Conservation (phyloP, 2,797 vertebrate genomes). For the Chanos chanos region DNA sequence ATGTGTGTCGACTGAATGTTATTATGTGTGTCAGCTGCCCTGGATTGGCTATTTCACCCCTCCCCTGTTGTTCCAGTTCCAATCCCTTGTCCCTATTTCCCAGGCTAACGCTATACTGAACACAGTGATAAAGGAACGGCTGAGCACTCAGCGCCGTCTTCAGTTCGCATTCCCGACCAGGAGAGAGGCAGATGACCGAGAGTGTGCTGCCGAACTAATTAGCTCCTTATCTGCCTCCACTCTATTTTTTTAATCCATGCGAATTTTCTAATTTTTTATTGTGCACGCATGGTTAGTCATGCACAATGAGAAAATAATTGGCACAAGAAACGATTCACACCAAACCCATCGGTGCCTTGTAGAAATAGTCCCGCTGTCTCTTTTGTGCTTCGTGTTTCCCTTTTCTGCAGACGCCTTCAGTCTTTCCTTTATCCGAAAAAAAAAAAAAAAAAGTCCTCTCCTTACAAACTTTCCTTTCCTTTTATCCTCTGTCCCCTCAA, state of each 20-base stretch:
- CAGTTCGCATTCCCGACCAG: conserved; percentile 6
- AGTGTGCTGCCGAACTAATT: conserved; percentile 67
- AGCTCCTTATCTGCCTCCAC: conserved; percentile 67
- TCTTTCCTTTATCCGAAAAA: conserved; percentile 23
- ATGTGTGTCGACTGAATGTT: conserved; percentile 2
- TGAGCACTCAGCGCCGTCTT: background rate
- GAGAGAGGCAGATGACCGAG: conserved; percentile 28
- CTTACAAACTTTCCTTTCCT: conserved; percentile 8
- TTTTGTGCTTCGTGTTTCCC: conserved; percentile 5
- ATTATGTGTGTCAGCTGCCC: conserved; percentile 10
- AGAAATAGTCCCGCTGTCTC: conserved; percentile 47
- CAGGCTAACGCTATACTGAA: conserved; percentile 4
- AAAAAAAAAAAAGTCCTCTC: background rate
- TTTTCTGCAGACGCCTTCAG: conserved; percentile 32
- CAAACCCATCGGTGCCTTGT: conserved; percentile 56
- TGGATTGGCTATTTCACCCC: conserved; percentile 12
- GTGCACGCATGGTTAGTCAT: conserved; percentile 60
- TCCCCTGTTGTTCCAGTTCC: conserved; percentile 17
- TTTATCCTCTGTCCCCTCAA: conserved; percentile 6
- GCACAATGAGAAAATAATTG: conserved; percentile 69
- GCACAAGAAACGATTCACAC: conserved; percentile 55
- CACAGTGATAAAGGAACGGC: conserved; percentile 16
- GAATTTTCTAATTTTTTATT: conserved; percentile 51
- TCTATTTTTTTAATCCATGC: conserved; percentile 64
- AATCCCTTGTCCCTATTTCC: conserved; percentile 29